Evolutionary conservation across 1,140 invertebrate genomes (phyloP), one percentile per base, ranked within the genome.

Genomic region (Drosophila athabasca): DNA sequence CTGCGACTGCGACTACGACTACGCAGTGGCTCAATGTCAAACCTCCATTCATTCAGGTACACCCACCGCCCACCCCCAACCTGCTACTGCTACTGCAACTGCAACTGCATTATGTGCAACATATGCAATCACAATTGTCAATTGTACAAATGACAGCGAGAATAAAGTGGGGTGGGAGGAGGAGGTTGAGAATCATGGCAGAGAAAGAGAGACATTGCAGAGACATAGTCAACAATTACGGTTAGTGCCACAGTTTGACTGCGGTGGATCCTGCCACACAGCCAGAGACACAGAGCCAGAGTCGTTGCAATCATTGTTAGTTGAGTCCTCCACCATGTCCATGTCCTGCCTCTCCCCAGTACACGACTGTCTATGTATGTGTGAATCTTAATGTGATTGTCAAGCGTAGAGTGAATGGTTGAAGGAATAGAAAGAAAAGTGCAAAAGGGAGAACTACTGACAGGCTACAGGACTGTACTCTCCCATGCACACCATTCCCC

Each of bases 111-210:
- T 72, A 80, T 85, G 35, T 39, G 35, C 35, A 84, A 62, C 80
- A 84, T 85, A 84, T 84, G 81, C 80, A 84, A 85, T 84, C 80
- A 80, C 76, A 84, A 84, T 84, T 85, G 80, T 84, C 80, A 84
- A 85, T 84, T 84, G 80, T 81, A 76, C 72, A 84, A 84, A 84
- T 84, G 80, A 76, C 76, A 84, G 81, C 45, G 71, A 60, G 62
- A 44, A 71, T 44, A 69, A 52, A 59, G 49, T 39, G 19, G 48
- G 51, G 54, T 26, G 50, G 46, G 26, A 13, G 24, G 24, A 31
- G 24, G 35, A 29, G 7, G 59, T 15, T 8, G 44, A 19, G 29
- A 11, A 17, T 50, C 22, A 39, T 4, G 3, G 35, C 35, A 39
- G 9, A 39, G 35, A 39, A 39, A 39, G 35, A 57, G 46, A 58